Evolutionary conservation across 1,140 invertebrate genomes (phyloP), one percentile per base, ranked within the genome.

Genomic region (Helicorthomorpha holstii): DNA sequence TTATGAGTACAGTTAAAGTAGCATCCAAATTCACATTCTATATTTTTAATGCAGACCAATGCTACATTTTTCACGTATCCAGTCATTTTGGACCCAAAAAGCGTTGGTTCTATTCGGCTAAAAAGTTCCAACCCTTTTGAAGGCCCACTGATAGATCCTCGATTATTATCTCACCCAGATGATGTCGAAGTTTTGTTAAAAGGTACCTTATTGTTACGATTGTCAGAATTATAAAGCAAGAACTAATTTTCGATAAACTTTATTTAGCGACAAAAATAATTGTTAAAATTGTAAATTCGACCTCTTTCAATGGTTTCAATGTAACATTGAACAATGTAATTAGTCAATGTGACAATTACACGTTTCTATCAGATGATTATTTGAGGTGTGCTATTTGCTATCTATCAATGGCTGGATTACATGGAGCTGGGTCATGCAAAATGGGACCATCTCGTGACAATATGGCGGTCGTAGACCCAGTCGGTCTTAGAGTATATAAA

Each of bases 391-490:
- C 58, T 12, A 55, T 34, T 12, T 69, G 73, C 23, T 70, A 76
- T 52, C 75, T 82, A 24, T 81, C 82, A 0, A 71, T 77, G 22
- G 83, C 78, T 1, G 79, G 85, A 45, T 85, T 81, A 58, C 19
- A 90, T 63, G 79, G 79, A 24, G 75, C 76, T 1, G 84, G 85
- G 0, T 88, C 85, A 0, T 83, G 82, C 61, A 88, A 85, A 66
- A 92, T 92, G 87, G 87, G 85, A 1, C 75, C 78, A 0, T 54
- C 16, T 0, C 68, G 59, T 1, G 83, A 87, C 49, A 29, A 14
- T n/a, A 54, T 46, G n/a, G 57, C 66, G 55, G 66, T 45, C 62
- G 67, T 24, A 69, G 82, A 29, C 79, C 84, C 2, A 75, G n/a
- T 48, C 26, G 3, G 10, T 38, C n/a, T 10, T 38, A 48, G 47